These are phyloP conservation scores for Morbakka virulenta DNA, from an alignment of 30 jellyfish, hydroid and myxozoan species.

Conservation along the genomic window DNA sequence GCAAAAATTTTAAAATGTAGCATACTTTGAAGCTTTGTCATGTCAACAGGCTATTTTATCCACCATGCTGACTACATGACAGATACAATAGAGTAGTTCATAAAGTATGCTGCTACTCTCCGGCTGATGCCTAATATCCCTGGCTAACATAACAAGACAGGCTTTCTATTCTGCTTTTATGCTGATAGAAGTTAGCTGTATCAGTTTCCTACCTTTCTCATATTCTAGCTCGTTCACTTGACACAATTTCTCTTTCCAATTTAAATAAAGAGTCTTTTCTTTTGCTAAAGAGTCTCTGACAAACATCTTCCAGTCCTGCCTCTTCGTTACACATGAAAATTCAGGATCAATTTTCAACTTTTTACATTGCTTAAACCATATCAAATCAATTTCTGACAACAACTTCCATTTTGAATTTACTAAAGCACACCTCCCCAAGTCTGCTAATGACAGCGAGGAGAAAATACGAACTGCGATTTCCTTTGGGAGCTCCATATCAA, in stretches of 20 bases:
- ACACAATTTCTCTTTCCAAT: constrained; percentile 78
- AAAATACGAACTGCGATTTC: constrained; percentile 70
- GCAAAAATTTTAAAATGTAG: no score
- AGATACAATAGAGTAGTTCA: no score
- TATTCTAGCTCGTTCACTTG: constrained; percentile 60
- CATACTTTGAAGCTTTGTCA: no score
- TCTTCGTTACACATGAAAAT: constrained; percentile 21
- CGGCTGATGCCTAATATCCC: no score
- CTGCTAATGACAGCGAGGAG: constrained; percentile 34
- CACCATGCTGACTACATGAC: no score
- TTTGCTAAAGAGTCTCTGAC: constrained; percentile 20
- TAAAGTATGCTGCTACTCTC: no score
- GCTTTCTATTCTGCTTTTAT: no score
- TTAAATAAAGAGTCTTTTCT: constrained; percentile 16
- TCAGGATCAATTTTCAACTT: constrained; percentile 13
- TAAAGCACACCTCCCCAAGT: constrained; percentile 57
- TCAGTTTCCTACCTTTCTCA: constrained; percentile 78
- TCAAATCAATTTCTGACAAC: constrained; percentile 75
- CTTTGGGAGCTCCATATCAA: constrained; percentile 83
- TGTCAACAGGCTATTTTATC: no score
- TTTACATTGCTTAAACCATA: constrained; percentile 56
- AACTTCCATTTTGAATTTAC: constrained; percentile 68
- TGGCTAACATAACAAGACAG: no score
- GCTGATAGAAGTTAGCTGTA: no score
- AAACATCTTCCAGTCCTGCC: constrained; percentile 54